Percentiles rank a stretch among this genome's conserved stretches.
Conservation (phyloP, 2,888 invertebrate genomes). For the Ormyrus nitidulus region DNA sequence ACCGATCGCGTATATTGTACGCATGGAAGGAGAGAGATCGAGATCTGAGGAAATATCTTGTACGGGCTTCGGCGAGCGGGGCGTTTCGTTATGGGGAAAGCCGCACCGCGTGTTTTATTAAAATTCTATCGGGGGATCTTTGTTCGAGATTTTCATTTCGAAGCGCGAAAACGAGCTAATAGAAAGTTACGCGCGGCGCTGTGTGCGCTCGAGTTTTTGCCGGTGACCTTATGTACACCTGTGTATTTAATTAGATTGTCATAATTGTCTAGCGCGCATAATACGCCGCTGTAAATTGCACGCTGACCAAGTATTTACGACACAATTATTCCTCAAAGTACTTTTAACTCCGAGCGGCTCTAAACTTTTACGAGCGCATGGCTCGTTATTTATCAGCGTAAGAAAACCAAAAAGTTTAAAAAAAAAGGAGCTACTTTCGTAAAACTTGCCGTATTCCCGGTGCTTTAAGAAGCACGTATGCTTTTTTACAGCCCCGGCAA, state of each 20-base stretch:
- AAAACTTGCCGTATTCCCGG: constrained; percentile 26
- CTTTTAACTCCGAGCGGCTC: constrained; percentile 46
- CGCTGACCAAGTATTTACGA: constrained; percentile 46
- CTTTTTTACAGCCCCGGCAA: constrained; percentile 36
- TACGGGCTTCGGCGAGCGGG: too few species aligned
- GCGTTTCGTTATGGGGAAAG: too few species aligned
- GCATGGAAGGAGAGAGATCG: neutral
- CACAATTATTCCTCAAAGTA: constrained; percentile 52
- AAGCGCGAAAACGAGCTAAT: neutral
- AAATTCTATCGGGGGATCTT: neutral
- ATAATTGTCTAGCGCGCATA: neutral
- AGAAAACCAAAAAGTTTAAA: constrained; percentile 37
- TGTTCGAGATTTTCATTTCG: neutral
- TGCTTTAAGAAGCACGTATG: constrained; percentile 32
- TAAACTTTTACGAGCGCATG: constrained; percentile 50
- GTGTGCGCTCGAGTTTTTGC: too few species aligned
- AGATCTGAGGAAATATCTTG: constrained; percentile 2
- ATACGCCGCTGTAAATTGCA: constrained; percentile 29
- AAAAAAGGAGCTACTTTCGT: constrained; percentile 18
- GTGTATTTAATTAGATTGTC: constrained; percentile 13
- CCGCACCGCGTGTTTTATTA: too few species aligned
- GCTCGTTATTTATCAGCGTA: constrained; percentile 46
- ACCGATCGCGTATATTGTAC: constrained; percentile 44
- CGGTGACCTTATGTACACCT: too few species aligned
- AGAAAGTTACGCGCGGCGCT: too few species aligned